A percentile compares a stretch with the other conserved stretches of the same genome.
phyloP scores from a whole-genome alignment of 1,140 invertebrate species.

The Drosophila kikkawai region DNA sequence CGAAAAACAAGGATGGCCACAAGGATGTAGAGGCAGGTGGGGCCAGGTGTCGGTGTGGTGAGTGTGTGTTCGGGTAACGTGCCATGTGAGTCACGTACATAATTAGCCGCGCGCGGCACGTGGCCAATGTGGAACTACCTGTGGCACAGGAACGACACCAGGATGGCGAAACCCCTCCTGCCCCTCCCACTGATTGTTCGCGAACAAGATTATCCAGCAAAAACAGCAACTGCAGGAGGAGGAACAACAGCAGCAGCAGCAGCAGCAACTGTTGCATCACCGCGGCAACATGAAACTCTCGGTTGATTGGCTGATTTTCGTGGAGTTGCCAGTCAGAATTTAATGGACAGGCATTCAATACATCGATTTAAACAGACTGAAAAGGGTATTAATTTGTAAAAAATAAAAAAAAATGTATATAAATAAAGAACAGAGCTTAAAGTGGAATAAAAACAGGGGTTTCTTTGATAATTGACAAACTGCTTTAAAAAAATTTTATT shows the following conservation, averaged over 20 bases:
- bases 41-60: slow-evolving; percentile 2
- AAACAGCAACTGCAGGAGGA: slow-evolving; percentile 11
- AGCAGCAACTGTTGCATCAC: slow-evolving; percentile 40
- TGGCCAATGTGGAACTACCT: slow-evolving; percentile 48
- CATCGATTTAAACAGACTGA: background rate
- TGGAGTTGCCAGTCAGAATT: slow-evolving; percentile 1
- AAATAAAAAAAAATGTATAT: background rate
- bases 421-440: background rate
- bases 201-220: slow-evolving; percentile 29
- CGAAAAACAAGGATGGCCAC: slow-evolving; percentile 15
- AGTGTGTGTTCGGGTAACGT: background rate
- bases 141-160: slow-evolving; percentile 19
- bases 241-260: background rate
- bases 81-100: slow-evolving; percentile 61
- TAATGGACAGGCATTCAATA: slow-evolving; percentile 1
- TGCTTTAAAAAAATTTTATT: background rate
- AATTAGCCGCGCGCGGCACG: slow-evolving; percentile 56
- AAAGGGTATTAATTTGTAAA: background rate
- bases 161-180: background rate
- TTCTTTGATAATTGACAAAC: background rate
- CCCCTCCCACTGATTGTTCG: slow-evolving; percentile 4
- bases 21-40: background rate
- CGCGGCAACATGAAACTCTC: slow-evolving; percentile 20
- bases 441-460: too few relatives aligned
- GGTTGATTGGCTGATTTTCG: slow-evolving; percentile 21